Evolutionary conservation across 2,797 vertebrate genomes (phyloP).

Genomic region (Holocentrus rufus): DNA sequence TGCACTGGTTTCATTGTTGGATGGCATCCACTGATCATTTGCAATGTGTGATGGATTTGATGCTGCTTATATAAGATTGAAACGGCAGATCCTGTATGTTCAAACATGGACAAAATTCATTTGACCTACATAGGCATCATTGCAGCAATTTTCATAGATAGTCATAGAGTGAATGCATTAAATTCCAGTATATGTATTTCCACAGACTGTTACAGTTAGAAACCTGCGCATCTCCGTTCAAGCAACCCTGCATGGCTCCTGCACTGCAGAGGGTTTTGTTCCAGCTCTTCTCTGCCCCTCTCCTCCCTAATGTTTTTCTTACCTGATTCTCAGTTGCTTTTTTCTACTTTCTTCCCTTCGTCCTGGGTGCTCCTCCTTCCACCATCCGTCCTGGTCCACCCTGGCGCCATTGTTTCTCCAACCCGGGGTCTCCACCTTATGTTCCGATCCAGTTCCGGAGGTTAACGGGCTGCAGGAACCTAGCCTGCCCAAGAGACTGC

Average conservation of each 20-base stretch:
- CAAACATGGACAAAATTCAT: background rate
- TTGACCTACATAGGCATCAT: background rate
- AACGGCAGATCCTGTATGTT: background rate
- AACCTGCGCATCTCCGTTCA: background rate
- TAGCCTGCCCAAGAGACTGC: constrained; percentile 89
- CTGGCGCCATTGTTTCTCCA: constrained; percentile 50
- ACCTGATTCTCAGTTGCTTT: constrained; percentile 71
- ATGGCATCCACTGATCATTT: background rate
- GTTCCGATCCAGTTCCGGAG: constrained; percentile 77
- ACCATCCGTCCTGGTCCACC: constrained; percentile 68
- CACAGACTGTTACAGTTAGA: background rate
- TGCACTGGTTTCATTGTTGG: background rate
- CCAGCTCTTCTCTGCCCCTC: constrained; percentile 1
- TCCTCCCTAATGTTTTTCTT: background rate
- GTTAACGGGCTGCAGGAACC: constrained; percentile 92
- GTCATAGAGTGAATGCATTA: background rate
- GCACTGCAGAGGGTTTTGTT: constrained; percentile 8
- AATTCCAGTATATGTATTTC: background rate
- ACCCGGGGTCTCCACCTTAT: background rate
- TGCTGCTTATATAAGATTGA: background rate
- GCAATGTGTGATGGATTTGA: constrained; percentile 38
- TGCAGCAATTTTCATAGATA: background rate
- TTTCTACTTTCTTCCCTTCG: constrained; percentile 78
- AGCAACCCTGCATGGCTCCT: constrained; percentile 23
- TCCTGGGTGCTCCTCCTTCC: constrained; percentile 48